phyloP scores from a whole-genome alignment of 2,888 invertebrate genomes.

The Sphaerophoria rueppellii region DNA sequence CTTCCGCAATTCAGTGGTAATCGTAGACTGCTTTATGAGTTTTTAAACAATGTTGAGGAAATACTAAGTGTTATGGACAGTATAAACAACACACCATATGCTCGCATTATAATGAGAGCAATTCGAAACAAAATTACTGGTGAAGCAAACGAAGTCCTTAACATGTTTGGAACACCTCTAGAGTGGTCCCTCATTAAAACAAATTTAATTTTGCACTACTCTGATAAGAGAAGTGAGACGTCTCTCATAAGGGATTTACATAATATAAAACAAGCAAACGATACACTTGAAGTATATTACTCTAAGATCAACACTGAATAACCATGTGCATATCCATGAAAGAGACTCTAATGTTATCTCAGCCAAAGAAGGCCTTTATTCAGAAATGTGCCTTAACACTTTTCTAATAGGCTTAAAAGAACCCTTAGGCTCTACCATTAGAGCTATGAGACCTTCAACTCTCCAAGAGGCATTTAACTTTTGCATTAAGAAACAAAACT shows the following conservation, averaged over 20 bases:
- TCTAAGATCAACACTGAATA: slow-evolving; percentile 19
- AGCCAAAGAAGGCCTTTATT: slow-evolving; percentile 3
- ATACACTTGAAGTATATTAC: slow-evolving; percentile 8
- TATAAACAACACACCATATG: slow-evolving; percentile 13
- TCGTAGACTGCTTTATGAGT: slow-evolving; percentile 9
- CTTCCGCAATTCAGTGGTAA: slow-evolving; percentile 5
- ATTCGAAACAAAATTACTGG: slow-evolving; percentile 10
- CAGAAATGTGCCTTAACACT: slow-evolving; percentile 9
- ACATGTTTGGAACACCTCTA: slow-evolving; percentile 25
- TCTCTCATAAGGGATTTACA: slow-evolving; percentile 21
- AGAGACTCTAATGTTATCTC: neutral
- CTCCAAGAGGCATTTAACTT: slow-evolving; percentile 9
- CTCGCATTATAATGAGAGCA: slow-evolving; percentile 16
- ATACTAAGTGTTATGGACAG: neutral
- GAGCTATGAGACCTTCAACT: slow-evolving; percentile 7
- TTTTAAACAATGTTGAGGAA: slow-evolving; percentile 18
- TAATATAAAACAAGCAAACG: slow-evolving; percentile 16
- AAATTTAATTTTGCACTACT: slow-evolving; percentile 30
- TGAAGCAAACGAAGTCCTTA: slow-evolving; percentile 23
- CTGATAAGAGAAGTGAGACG: slow-evolving; percentile 24
- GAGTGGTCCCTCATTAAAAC: neutral
- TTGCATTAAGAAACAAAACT: slow-evolving; percentile 14
- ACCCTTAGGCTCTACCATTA: slow-evolving; percentile 6
- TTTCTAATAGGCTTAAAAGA: neutral
- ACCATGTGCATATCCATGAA: slow-evolving; percentile 25